Conservation (phyloP, 2,113 vertebrate genomes). For the Cettia cetti region DNA sequence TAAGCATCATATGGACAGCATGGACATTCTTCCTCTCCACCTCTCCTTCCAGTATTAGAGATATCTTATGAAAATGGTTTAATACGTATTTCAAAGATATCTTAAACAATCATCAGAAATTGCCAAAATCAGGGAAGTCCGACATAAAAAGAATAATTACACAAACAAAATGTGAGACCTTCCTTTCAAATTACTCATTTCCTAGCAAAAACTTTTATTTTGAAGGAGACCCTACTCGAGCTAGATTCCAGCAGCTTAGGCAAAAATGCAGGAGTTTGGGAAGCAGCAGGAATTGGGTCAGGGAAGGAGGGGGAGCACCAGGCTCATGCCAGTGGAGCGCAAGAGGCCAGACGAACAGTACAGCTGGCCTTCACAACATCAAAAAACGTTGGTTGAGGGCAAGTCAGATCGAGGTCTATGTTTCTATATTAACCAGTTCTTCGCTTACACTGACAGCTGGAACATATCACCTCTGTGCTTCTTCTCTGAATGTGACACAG, state of each 20-base stretch:
- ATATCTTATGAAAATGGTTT: not conserved
- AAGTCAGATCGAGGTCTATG: not conserved
- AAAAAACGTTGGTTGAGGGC: not conserved
- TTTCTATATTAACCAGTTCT: not conserved
- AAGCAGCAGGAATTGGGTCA: not conserved
- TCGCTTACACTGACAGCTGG: not conserved
- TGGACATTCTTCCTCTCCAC: not conserved
- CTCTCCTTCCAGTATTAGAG: not conserved
- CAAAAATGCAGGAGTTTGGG: not conserved
- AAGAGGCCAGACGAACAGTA: fast-evolving
- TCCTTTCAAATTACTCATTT: not conserved
- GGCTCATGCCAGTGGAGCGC: not conserved
- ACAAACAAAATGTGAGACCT: not conserved
- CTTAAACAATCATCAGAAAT: not conserved
- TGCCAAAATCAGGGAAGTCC: not conserved
- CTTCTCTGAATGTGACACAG: not conserved
- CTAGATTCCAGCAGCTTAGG: not conserved
- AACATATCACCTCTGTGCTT: not conserved
- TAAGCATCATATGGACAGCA: not conserved
- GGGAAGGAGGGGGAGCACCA: not conserved
- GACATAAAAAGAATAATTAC: not conserved
- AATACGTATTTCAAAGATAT: not conserved
- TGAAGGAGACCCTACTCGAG: not conserved
- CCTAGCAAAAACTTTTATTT: not conserved
- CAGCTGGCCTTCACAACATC: not conserved